Evolutionary conservation across 2,113 vertebrate genomes (phyloP), one percentile per base, ranked within the genome.

Genomic region (Centropus unirufus): DNA sequence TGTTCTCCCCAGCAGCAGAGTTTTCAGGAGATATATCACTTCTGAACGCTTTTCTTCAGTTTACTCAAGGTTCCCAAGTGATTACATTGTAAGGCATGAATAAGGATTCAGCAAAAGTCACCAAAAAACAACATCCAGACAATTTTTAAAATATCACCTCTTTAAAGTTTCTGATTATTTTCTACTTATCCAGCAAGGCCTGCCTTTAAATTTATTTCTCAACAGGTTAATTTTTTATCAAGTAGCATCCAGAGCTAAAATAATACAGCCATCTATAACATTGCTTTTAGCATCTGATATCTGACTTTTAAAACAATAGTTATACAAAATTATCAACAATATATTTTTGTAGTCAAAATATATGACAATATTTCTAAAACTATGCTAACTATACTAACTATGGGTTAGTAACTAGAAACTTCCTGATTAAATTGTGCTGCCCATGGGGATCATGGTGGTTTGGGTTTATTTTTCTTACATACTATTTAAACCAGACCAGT

Each of bases 21-120:
- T 95, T 92, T 96, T 76, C 51, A 83, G 85, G 83, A 97, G 81
- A 80, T 96, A 74, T 70, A 89, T 93, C 58, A 93, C 87, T 90
- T 96, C 84, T 88, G 79, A 90, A 67, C 42, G 49, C 30, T 97
- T 81, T 90, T 79, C 58, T 85, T 92, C 72, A 86, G 57, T 80
- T 96, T 81, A 87, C 21, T 93, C 20, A 72, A 84, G n/a, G 34
- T 79, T 84, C 55, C 92, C 52, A 87, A 84, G 76, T 95, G 89
- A 92, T 90, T 96, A 80, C 75, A 76, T 76, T 67, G 83, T 39
- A 88, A 92, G 81, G 93, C 66, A 76, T 58, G 30, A 23, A 83
- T 55, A 23, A 89, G 21, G 66, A 90, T 88, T 89, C 73, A 87
- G 61, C 14, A 85, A 46, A 84, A 93, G 34, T 86, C 47, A 90